Conservation (phyloP, 2,113 vertebrate genomes). For the Nicator chloris region DNA sequence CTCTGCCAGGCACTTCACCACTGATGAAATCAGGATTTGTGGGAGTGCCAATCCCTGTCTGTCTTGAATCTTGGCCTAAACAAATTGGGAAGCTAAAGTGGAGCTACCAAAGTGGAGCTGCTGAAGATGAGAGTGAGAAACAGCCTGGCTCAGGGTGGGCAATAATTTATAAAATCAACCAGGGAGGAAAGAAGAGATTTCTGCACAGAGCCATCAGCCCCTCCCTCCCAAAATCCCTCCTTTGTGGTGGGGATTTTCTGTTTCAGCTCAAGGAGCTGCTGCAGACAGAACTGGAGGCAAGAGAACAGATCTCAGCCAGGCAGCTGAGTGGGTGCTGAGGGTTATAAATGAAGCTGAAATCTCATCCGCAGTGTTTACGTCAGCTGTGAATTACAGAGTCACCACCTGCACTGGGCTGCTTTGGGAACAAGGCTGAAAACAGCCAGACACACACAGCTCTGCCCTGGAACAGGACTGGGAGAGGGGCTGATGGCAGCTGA, state of each 20-base stretch:
- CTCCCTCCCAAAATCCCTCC: neutral
- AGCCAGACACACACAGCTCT: neutral
- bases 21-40: constrained; percentile 9
- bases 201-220: neutral
- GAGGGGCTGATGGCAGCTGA: no score
- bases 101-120: neutral
- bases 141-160: neutral
- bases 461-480: neutral
- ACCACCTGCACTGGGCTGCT: constrained; percentile 5
- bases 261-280: neutral
- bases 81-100: neutral
- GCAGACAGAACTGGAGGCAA: neutral
- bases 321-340: neutral
- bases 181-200: neutral
- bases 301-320: neutral
- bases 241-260: neutral
- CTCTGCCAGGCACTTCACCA: neutral
- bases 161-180: constrained; percentile 21
- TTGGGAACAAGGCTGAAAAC: neutral
- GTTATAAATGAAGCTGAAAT: neutral
- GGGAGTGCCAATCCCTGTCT: neutral
- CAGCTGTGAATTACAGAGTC: neutral
- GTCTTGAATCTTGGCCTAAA: constrained; percentile 13
- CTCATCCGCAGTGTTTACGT: neutral
- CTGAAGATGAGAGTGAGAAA: constrained; percentile 2